These are phyloP conservation scores for Chrysolina americana DNA, from an alignment of 2,888 invertebrate species.

Conservation along the genomic window DNA sequence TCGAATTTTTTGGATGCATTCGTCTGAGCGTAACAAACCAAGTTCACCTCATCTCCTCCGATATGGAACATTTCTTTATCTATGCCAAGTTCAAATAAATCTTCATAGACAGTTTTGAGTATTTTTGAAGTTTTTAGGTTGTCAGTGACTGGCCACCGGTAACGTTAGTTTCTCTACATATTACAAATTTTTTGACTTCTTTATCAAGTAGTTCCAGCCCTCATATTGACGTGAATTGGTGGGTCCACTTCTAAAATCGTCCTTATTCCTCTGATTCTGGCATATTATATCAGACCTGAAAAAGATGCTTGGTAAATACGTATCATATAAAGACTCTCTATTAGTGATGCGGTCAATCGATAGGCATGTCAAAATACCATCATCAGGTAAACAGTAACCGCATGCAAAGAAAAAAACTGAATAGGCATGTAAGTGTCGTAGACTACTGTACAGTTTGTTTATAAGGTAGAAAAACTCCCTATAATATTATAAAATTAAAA, in stretches of 20 bases:
- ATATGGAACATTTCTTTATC: slow-evolving; percentile 85
- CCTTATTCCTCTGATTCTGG: slow-evolving; percentile 83
- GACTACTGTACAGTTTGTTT: too few relatives aligned
- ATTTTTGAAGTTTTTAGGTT: slow-evolving; percentile 80
- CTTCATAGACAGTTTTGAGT: slow-evolving; percentile 80
- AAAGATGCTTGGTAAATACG: too few relatives aligned
- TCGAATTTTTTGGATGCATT: slow-evolving; percentile 67
- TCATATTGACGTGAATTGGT: slow-evolving; percentile 88
- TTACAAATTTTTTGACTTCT: slow-evolving; percentile 72
- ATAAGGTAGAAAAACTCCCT: too few relatives aligned
- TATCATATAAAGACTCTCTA: too few relatives aligned
- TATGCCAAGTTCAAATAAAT: slow-evolving; percentile 80
- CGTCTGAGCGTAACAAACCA: slow-evolving; percentile 78
- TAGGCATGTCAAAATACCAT: too few relatives aligned
- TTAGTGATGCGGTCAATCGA: too few relatives aligned
- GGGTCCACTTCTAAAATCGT: slow-evolving; percentile 91
- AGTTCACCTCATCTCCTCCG: slow-evolving; percentile 84
- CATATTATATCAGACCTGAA: slow-evolving; percentile 78
- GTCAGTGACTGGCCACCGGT: slow-evolving; percentile 83
- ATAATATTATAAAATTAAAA: too few relatives aligned
- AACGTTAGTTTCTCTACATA: slow-evolving; percentile 83
- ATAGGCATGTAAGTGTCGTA: too few relatives aligned
- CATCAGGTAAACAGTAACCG: too few relatives aligned
- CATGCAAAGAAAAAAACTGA: too few relatives aligned
- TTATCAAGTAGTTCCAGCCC: slow-evolving; percentile 87